Evolutionary conservation across 2,113 vertebrate genomes (phyloP).

Genomic region (Camelus bactrianus): DNA sequence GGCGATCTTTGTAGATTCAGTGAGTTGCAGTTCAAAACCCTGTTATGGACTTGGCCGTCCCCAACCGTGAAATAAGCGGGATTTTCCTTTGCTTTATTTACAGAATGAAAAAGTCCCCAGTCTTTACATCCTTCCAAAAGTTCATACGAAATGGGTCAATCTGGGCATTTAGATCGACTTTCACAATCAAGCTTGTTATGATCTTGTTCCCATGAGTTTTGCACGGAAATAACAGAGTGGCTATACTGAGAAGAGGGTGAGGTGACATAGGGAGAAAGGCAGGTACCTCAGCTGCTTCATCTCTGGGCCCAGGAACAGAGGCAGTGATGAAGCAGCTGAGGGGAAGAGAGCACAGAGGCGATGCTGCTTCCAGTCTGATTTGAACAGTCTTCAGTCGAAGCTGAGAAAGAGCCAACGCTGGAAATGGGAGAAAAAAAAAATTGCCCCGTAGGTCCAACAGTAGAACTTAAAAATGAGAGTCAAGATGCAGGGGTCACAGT

Average conservation of each 20-base stretch:
- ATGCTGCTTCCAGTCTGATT: rapidly evolving
- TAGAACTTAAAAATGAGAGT: neutral
- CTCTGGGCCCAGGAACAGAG: neutral
- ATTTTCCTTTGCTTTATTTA: neutral
- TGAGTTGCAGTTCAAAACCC: neutral
- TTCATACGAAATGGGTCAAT: neutral
- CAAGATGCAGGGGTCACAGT: neutral
- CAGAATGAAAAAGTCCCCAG: neutral
- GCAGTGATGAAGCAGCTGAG: neutral
- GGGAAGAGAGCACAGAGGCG: neutral
- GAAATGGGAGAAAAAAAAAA: neutral
- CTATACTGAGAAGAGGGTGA: neutral
- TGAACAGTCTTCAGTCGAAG: neutral
- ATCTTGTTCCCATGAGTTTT: conserved; percentile 8
- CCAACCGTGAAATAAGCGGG: neutral
- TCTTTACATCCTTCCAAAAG: neutral
- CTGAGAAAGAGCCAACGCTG: neutral
- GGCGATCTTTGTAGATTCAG: neutral
- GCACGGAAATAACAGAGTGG: neutral
- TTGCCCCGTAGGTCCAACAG: neutral
- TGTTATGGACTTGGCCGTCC: neutral
- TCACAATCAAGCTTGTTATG: neutral
- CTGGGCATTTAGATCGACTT: neutral
- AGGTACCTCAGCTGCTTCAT: neutral
- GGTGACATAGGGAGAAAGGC: neutral